Evolutionary conservation across 2,888 invertebrate species (phyloP).

Genomic region (Oscheius sp.): DNA sequence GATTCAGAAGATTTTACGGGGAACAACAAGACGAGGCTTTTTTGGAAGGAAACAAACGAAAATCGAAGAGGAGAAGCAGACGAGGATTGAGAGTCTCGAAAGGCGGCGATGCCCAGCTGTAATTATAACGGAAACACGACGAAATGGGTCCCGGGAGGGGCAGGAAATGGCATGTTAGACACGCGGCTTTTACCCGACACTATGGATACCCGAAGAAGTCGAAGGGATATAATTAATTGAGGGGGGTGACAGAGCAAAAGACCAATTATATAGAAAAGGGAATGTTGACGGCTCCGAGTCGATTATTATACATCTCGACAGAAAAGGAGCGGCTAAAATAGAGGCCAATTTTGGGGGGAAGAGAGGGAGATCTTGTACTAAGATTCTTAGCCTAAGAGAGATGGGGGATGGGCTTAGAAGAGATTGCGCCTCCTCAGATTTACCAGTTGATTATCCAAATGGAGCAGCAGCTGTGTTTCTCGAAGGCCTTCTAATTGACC

Average conservation of each 20-base stretch:
- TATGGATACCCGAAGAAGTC: not conserved
- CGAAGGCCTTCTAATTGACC: not conserved
- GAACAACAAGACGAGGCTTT: not conserved
- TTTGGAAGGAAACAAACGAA: not conserved
- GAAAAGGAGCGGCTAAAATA: not conserved
- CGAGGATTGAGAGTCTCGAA: not conserved
- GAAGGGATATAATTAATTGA: not conserved
- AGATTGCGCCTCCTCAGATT: not conserved
- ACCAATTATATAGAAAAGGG: too few species aligned
- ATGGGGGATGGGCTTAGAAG: not conserved
- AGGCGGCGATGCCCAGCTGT: constrained; percentile 10
- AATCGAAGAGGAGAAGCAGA: not conserved
- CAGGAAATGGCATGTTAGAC: not conserved
- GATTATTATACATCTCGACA: not conserved
- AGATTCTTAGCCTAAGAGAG: not conserved
- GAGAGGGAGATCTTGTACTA: not conserved
- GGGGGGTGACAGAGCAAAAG: not conserved
- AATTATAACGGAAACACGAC: constrained; percentile 12
- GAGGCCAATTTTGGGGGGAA: not conserved
- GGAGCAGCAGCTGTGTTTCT: not conserved
- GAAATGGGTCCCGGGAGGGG: constrained; percentile 16
- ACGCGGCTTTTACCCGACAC: too few species aligned
- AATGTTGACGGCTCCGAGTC: not conserved
- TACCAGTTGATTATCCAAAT: constrained; percentile 12
- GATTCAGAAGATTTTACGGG: not conserved